These are phyloP conservation scores for Otus scops DNA, from an alignment of 2,797 vertebrate genomes.

Conservation along the genomic window DNA sequence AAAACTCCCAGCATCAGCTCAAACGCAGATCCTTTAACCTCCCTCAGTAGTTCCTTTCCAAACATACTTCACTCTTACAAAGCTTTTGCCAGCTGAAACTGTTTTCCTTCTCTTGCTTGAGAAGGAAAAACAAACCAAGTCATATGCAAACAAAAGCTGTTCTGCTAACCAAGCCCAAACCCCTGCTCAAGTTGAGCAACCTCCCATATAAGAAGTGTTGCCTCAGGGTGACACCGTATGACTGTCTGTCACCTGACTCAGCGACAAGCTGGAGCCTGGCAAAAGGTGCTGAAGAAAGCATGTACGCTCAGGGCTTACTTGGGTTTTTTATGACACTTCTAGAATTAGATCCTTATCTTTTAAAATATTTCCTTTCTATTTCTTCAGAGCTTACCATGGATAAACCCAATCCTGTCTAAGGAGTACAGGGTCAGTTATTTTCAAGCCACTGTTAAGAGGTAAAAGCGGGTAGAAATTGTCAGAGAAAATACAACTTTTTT, in stretches of 20 bases:
- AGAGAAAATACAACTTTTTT: neutral
- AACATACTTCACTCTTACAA: neutral
- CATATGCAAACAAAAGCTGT: slow-evolving; percentile 20
- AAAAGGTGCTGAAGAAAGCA: slow-evolving; percentile 48
- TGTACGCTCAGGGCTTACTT: neutral
- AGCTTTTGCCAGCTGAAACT: neutral
- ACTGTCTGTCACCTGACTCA: slow-evolving; percentile 31
- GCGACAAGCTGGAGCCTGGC: slow-evolving; percentile 38
- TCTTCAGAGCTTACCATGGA: neutral
- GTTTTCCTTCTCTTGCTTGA: neutral
- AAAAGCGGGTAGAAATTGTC: neutral
- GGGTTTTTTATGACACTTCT: neutral
- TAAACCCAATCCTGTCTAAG: neutral
- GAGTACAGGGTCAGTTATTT: neutral
- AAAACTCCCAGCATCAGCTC: neutral
- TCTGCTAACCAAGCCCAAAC: slow-evolving; percentile 7
- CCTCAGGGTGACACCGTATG: slow-evolving; percentile 25
- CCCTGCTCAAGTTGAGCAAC: slow-evolving; percentile 13
- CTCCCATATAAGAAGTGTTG: neutral
- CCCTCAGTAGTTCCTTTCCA: neutral
- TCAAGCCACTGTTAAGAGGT: neutral
- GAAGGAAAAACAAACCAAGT: slow-evolving; percentile 27
- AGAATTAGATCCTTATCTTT: neutral
- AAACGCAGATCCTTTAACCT: neutral
- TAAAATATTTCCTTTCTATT: neutral